phyloP scores from a whole-genome alignment of 2,113 vertebrate species.

The Dromaius novaehollandiae region DNA sequence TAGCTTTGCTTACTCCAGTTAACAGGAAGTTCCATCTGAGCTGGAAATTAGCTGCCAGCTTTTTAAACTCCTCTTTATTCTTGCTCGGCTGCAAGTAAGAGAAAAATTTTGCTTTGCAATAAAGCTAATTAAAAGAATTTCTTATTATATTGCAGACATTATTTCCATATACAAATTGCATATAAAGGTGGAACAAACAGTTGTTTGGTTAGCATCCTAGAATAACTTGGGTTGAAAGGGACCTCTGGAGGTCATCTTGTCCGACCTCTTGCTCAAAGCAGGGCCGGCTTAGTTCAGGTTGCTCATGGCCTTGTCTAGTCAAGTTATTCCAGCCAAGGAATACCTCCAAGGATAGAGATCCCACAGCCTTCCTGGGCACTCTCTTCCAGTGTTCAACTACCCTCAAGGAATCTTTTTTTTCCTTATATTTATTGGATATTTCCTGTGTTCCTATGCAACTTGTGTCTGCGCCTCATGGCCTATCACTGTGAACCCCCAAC shows the following conservation, averaged over 20 bases:
- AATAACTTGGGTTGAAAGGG: not conserved
- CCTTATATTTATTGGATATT: not conserved
- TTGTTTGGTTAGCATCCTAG: not conserved
- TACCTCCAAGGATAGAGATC: not conserved
- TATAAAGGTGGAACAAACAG: not conserved
- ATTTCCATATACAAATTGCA: not conserved
- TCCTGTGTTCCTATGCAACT: not conserved
- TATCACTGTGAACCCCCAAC: not conserved
- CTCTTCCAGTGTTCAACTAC: not conserved
- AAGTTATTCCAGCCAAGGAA: not conserved
- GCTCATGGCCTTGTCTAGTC: not conserved
- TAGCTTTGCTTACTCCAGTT: conserved; percentile 66
- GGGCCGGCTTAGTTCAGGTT: not conserved
- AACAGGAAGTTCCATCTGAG: conserved; percentile 75
- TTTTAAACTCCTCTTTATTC: conserved; percentile 67
- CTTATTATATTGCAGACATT: not conserved
- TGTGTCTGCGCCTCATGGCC: not conserved
- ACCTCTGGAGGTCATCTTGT: not conserved
- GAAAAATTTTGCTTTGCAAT: not conserved
- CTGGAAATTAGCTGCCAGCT: conserved; percentile 69
- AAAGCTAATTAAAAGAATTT: not conserved
- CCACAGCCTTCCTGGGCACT: not conserved
- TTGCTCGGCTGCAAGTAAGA: conserved; percentile 59
- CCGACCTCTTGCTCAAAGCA: not conserved
- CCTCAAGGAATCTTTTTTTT: not conserved